These are phyloP conservation scores for Eristalis tenax DNA, from an alignment of 2,888 invertebrate species.

Conservation along the genomic window DNA sequence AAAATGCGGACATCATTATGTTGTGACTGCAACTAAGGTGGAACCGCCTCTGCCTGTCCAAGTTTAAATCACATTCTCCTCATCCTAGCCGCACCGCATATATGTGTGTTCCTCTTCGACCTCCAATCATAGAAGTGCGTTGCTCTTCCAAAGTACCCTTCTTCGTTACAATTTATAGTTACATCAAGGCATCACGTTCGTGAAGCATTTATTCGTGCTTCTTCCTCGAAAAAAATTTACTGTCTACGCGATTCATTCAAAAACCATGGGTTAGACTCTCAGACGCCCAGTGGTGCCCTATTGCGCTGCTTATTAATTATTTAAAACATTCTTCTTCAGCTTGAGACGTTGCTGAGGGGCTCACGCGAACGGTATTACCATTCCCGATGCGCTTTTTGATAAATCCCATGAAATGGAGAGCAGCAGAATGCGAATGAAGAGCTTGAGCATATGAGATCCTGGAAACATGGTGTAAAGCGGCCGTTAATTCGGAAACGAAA, in stretches of 20 bases:
- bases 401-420: slow-evolving; percentile 57
- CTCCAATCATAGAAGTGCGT: slow-evolving; percentile 63
- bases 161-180: slow-evolving; percentile 64
- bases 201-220: slow-evolving; percentile 63
- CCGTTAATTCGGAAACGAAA: slow-evolving; percentile 68
- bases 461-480: slow-evolving; percentile 58
- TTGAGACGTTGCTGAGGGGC: slow-evolving; percentile 8
- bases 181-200: slow-evolving; percentile 65
- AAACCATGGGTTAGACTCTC: slow-evolving; percentile 56
- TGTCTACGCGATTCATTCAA: slow-evolving; percentile 62
- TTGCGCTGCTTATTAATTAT: slow-evolving; percentile 71
- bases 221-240: slow-evolving; percentile 25
- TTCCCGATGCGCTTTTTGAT: slow-evolving; percentile 70
- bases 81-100: not conserved
- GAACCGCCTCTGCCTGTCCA: not conserved
- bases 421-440: slow-evolving; percentile 26
- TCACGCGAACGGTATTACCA: slow-evolving; percentile 31
- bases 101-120: not conserved
- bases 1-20: slow-evolving; percentile 44
- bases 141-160: slow-evolving; percentile 7
- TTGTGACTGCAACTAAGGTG: slow-evolving; percentile 41
- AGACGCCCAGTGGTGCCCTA: slow-evolving; percentile 50
- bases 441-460: slow-evolving; percentile 22
- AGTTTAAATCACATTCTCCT: slow-evolving; percentile 31
- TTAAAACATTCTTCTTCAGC: slow-evolving; percentile 47